Conservation (phyloP, 2,797 vertebrate species). For the Tadarida brasiliensis region DNA sequence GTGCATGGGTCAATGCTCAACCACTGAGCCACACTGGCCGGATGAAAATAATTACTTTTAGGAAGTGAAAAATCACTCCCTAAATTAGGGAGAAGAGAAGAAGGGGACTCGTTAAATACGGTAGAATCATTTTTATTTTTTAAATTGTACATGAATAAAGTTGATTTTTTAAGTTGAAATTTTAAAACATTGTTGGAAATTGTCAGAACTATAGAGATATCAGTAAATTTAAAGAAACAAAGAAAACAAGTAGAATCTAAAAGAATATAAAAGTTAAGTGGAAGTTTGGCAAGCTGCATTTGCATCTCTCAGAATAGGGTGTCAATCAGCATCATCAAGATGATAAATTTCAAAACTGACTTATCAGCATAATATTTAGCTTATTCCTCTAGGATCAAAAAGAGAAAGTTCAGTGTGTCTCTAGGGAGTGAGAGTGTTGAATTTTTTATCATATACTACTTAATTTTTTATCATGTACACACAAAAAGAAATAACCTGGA, state of each 20-base stretch:
- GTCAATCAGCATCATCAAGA: not conserved
- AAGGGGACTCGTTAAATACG: not conserved
- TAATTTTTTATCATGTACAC: slow-evolving; percentile 4
- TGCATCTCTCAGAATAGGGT: not conserved
- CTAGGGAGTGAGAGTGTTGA: not conserved
- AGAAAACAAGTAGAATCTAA: slow-evolving; percentile 19
- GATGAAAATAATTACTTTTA: not conserved
- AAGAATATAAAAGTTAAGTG: not conserved
- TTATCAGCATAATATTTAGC: not conserved
- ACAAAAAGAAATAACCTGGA: slow-evolving; percentile 18
- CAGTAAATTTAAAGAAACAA: not conserved
- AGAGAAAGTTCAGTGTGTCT: not conserved
- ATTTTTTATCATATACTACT: slow-evolving; percentile 17
- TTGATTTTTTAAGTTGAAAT: not conserved
- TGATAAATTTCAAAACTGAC: slow-evolving; percentile 12
- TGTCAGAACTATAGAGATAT: not conserved
- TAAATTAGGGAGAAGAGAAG: not conserved
- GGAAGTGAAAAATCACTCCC: not conserved
- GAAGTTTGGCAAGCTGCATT: not conserved
- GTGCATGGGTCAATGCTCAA: too few species aligned
- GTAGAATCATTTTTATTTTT: not conserved
- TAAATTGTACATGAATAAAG: not conserved
- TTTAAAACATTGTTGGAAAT: not conserved
- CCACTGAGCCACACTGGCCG: too few species aligned
- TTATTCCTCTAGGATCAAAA: not conserved